Base-by-base conservation (phyloP, 1,140 invertebrate species). In the Linepithema humile region DNA sequence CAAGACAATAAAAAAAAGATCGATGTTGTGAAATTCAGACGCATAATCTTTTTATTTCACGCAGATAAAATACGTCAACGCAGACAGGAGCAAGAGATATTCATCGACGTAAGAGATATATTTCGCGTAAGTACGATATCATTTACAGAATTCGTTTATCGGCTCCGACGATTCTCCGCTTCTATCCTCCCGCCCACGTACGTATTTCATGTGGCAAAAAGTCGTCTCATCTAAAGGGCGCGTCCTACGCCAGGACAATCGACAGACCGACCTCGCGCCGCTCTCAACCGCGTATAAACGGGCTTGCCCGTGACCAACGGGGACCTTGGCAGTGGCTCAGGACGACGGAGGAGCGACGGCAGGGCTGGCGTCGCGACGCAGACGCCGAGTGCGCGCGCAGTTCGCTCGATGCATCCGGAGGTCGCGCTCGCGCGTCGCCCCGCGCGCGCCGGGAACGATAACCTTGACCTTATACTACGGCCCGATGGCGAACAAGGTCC, bases 381-480 rank as follows among this genome's bases (percentile, higher is more conserved):
- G 90, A 91, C 89, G 92, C 85, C 85, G 84, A 75, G 57, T 80
- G 91, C 92, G 92, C 92, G 89, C 92, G 92, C 92, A 91, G 86
- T 88, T 89, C 92, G 88, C 89, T 91, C 91, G 90, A 91, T 90
- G 89, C 89, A 85, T 83, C 83, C 83, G 86, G 86, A 86, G 86
- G 88, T 84, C 84, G 83, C 72, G 70, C 48, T 43, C 70, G 38
- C 64, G 45, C 64, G 60, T 77, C 43, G 75, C 74, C 86, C 62
- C 75, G 59, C 75, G 80, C 85, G 74, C 87, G 87, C 78, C 84
- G 62, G 57, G 74, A 67, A 62, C 83, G 64, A 48, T 48, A 84
- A 86, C 90, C 89, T 91, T 90, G 89, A 91, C 89, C 89, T 91
- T 90, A 90, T 70, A 89, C 80, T 82, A 75, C 78, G 29, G 70